These are phyloP conservation scores for Poecile atricapillus DNA, from an alignment of 2,113 vertebrate species.

Conservation along the genomic window DNA sequence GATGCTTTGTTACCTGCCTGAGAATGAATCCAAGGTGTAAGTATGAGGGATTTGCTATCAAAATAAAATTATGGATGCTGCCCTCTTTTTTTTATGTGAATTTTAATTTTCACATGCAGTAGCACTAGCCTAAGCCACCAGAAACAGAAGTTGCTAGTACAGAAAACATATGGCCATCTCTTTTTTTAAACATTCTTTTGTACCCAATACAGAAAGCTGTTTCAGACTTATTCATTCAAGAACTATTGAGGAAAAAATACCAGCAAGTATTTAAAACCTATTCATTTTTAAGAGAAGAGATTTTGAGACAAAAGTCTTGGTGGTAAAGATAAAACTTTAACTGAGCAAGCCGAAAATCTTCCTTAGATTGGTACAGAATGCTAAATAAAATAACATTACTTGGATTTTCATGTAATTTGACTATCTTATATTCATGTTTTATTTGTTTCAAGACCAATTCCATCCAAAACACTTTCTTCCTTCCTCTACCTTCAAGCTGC, in stretches of 20 bases:
- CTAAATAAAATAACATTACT: not conserved
- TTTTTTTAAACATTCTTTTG: not conserved
- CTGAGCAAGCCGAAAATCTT: not conserved
- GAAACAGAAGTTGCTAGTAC: not conserved
- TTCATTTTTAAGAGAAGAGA: not conserved
- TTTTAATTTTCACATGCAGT: not conserved
- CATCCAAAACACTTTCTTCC: not conserved
- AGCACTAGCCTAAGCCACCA: not conserved
- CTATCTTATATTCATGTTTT: not conserved
- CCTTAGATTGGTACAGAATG: not conserved
- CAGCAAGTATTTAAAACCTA: not conserved
- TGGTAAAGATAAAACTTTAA: not conserved
- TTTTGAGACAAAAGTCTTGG: not conserved
- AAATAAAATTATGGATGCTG: not conserved
- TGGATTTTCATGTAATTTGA: not conserved
- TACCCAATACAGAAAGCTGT: not conserved
- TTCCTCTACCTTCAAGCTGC: not conserved
- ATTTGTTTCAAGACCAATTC: not conserved
- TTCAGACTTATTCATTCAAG: not conserved
- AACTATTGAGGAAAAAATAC: not conserved
- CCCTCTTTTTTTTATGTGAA: not conserved
- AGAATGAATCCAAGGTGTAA: not conserved
- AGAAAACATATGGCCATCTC: not conserved
- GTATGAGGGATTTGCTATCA: not conserved
- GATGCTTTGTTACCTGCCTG: not conserved